These are phyloP conservation scores for Adelognathus sp. DNA, from an alignment of 2,888 invertebrate species.

Conservation along the genomic window DNA sequence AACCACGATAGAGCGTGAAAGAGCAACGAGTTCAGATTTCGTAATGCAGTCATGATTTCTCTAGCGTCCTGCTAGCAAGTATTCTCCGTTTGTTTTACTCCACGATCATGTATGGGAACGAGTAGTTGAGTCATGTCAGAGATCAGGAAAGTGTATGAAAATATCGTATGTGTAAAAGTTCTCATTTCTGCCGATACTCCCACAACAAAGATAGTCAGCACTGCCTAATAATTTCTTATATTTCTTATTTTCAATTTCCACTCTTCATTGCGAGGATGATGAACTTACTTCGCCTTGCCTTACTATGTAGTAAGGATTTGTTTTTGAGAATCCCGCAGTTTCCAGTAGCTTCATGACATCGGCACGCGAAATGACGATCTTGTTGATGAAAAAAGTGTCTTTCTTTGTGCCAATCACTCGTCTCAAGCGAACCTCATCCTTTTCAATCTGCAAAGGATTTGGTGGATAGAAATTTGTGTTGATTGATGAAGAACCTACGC, in stretches of 20 bases:
- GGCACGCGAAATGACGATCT: conserved; percentile 97
- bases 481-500: neutral
- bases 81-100: neutral
- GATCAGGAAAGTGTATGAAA: too few species aligned
- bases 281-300: conserved; percentile 99
- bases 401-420: conserved; percentile 99
- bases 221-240: too few species aligned
- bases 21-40: conserved; percentile 55
- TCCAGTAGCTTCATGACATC: conserved; percentile 99
- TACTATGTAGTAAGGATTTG: conserved; percentile 99
- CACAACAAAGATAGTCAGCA: too few species aligned
- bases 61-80: neutral
- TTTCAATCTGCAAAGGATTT: conserved; percentile 99
- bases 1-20: conserved; percentile 55
- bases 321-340: conserved; percentile 99
- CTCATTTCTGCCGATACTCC: too few species aligned
- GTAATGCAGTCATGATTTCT: neutral
- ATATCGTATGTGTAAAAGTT: too few species aligned
- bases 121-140: too few species aligned
- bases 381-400: conserved; percentile 99
- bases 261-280: too few species aligned
- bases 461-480: too few species aligned
- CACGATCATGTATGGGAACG: too few species aligned
- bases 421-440: conserved; percentile 97
- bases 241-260: too few species aligned